These are phyloP conservation scores for Echinarachnius parma DNA, from an alignment of 53 echinoderm and acorn worm species.

Conservation along the genomic window DNA sequence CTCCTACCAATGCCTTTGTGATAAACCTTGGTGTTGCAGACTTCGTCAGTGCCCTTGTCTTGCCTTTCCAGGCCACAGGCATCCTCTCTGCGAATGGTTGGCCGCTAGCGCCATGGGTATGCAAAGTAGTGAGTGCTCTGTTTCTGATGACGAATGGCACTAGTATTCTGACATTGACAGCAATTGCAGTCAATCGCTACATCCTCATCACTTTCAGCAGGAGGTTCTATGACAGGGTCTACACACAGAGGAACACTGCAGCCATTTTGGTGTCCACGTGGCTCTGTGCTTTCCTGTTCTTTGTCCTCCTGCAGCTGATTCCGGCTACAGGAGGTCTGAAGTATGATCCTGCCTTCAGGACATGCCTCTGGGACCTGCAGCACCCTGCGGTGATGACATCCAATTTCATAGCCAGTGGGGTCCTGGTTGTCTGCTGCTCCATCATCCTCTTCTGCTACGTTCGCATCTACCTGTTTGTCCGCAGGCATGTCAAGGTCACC, in stretches of 20 bases:
- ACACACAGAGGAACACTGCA: neutral
- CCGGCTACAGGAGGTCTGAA: conserved; percentile 16
- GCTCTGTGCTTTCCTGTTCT: conserved; percentile 8
- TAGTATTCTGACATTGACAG: conserved; percentile 35
- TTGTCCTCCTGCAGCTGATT: conserved; percentile 21
- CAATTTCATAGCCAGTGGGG: too few species aligned
- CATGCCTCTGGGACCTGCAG: too few species aligned
- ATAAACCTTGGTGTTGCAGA: conserved; percentile 53
- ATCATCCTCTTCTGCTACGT: too few species aligned
- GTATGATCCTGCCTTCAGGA: conserved; percentile 16
- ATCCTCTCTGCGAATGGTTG: conserved; percentile 43
- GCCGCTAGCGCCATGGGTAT: conserved; percentile 5
- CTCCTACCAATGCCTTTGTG: conserved; percentile 49
- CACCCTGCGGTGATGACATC: too few species aligned
- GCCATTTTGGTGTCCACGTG: conserved; percentile 5
- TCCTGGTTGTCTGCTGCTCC: too few species aligned
- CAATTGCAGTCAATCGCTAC: conserved; percentile 35
- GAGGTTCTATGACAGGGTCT: conserved; percentile 17
- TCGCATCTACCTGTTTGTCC: too few species aligned
- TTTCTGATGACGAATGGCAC: conserved; percentile 15
- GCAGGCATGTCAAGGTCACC: too few species aligned
- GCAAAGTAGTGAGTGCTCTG: neutral
- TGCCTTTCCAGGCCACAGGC: conserved; percentile 37
- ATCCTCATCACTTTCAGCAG: conserved; percentile 29
- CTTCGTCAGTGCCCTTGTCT: conserved; percentile 28